A percentile compares a stretch with the other conserved stretches of the same genome.
These are phyloP conservation scores for Phodopus roborovskii DNA, from an alignment of 2,113 vertebrate species.

Conservation along the genomic window DNA sequence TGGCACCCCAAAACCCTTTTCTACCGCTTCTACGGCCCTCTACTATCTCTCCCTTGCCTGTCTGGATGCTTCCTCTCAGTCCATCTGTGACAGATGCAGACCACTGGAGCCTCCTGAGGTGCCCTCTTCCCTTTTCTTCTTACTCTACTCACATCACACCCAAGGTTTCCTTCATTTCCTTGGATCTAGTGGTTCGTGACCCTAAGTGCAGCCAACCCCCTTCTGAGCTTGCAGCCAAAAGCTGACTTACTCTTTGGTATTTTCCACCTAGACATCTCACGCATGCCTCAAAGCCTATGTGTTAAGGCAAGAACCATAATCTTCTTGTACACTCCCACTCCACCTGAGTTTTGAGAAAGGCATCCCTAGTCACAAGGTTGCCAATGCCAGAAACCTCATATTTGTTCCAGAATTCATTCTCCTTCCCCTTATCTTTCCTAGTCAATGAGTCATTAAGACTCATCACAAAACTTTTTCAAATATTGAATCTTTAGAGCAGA, in stretches of 20 bases:
- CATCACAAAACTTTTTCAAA: not conserved
- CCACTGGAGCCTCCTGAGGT: not conserved
- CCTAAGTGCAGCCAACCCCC: not conserved
- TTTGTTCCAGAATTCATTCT: not conserved
- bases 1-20: not conserved
- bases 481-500: not conserved
- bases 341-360: not conserved
- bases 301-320: not conserved
- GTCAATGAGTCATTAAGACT: not conserved
- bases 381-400: not conserved
- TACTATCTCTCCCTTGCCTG: not conserved
- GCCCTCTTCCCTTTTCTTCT: not conserved
- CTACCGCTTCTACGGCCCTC: not conserved
- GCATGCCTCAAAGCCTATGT: not conserved
- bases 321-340: not conserved
- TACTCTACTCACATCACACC: not conserved
- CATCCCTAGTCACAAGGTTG: not conserved
- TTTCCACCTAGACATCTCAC: not conserved
- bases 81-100: not conserved
- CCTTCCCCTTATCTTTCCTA: not conserved
- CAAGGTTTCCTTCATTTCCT: not conserved
- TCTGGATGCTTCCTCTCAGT: not conserved
- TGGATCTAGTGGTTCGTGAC: not conserved
- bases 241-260: not conserved
- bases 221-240: not conserved